Evolutionary conservation across 2,113 vertebrate genomes (phyloP), one percentile per base, ranked within the genome.

Genomic region (Brachyhypopomus gauderio): DNA sequence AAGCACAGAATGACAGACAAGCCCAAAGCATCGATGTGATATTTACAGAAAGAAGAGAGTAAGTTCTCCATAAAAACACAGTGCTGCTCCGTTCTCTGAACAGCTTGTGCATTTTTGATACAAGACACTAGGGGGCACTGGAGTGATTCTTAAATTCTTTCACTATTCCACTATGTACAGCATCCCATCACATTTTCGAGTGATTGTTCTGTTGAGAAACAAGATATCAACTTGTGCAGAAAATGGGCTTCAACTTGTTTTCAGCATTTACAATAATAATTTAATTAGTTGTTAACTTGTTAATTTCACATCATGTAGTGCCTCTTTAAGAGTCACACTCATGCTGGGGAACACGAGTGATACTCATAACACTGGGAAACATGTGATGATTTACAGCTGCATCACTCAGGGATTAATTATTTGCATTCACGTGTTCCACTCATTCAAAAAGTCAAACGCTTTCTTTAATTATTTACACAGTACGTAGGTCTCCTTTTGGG

Each of bases 1-100:
- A 96, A 91, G 93, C 93, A 56, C 95, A 97, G 86, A 99, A 98
- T 88, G 95, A 99, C 89, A 90, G 89, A 70, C 96, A 98, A 1
- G 89, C 95, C 69, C 93, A 96, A 75, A 94, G 91, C 62, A 95
- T 98, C 74, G 97, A 98, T 86, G 88, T 92, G 82, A 96, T 99
- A 90, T 99, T 99, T 89, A 97, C 94, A 7, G 95, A 98, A 87
- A 95, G 96, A 92, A 93, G 96, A 92, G 87, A 89, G 97, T 98
- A 91, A 96, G 97, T 97, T 87, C 5, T 11, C 22, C 48, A 59
- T 8, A 63, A 7, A 59, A 69, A 36, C 60, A 59, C 5, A 12
- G 7, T 34, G 45, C 22, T 58, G 22, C 34, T 34, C 27, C 48
- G 27, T 25, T 72, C 5, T 34, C 16, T 23, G 38, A 62, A 30